Percentiles rank a stretch among this genome's conserved stretches.
Evolutionary conservation across 1,140 invertebrate species (phyloP).

Genomic region (Drosophila asahinai): DNA sequence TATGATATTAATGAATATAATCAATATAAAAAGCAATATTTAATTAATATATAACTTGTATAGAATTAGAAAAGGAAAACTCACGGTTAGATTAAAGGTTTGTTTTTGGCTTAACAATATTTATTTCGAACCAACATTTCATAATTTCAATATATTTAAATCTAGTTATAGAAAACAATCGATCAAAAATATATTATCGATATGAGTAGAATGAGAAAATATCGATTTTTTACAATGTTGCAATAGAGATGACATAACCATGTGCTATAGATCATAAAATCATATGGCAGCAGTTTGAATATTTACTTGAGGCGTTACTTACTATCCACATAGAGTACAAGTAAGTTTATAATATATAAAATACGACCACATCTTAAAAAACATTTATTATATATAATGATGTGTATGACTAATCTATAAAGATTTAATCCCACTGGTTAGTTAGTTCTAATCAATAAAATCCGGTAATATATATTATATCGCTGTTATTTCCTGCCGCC

Average conservation of each 20-base stretch:
- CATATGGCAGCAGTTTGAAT: neutral
- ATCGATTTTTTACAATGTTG: no score
- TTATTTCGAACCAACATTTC: neutral
- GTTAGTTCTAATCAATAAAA: neutral
- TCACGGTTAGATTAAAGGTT: no score
- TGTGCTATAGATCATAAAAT: neutral
- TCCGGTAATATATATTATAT: neutral
- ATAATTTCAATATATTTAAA: neutral
- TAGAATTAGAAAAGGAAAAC: no score
- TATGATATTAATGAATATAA: no score
- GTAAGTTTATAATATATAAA: neutral
- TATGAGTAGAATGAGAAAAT: neutral
- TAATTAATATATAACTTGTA: no score
- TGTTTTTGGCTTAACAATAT: neutral
- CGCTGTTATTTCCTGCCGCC: slow-evolving; percentile 26
- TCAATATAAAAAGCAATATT: no score
- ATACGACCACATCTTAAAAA: neutral
- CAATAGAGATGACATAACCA: neutral
- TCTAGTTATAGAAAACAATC: neutral
- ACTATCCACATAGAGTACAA: neutral
- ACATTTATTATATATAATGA: no score
- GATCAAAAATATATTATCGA: neutral
- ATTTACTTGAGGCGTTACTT: neutral
- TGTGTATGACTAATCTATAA: neutral
- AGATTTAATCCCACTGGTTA: neutral